These are phyloP conservation scores for Myotis lucifugus DNA, from an alignment of 2,113 vertebrate species.

Conservation along the genomic window DNA sequence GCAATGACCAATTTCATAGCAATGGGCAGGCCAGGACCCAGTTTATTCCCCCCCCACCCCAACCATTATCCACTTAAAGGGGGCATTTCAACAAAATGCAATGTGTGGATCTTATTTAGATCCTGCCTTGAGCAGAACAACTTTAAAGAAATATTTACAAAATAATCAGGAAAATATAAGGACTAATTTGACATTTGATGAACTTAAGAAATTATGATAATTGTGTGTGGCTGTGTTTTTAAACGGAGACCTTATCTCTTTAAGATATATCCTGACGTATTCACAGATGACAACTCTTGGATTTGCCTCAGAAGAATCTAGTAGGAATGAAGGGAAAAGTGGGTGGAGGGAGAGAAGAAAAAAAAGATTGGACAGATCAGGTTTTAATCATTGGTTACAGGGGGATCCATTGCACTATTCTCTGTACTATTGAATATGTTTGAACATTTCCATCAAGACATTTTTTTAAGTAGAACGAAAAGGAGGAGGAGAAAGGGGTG, in stretches of 20 bases:
- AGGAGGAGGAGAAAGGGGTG: background rate
- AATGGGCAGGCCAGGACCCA: background rate
- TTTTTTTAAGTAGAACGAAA: background rate
- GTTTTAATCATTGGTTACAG: background rate
- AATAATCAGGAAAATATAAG: background rate
- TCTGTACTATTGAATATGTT: background rate
- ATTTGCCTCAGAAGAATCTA: background rate
- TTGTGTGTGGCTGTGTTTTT: constrained; percentile 38
- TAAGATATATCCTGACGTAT: background rate
- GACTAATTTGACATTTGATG: background rate
- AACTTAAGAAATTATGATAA: background rate
- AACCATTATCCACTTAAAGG: background rate
- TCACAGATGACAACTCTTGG: background rate
- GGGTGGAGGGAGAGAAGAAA: background rate
- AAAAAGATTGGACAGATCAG: background rate
- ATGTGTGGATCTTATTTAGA: background rate
- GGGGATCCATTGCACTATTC: background rate
- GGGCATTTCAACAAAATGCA: background rate
- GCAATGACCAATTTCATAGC: background rate
- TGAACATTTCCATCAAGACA: background rate
- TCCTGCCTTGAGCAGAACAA: background rate
- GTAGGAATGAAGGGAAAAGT: background rate
- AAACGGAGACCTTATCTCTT: background rate
- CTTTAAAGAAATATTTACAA: background rate
- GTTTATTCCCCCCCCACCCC: background rate